These are phyloP conservation scores for Rhabdomys dilectus DNA, from an alignment of 2,113 vertebrate genomes.

Conservation along the genomic window DNA sequence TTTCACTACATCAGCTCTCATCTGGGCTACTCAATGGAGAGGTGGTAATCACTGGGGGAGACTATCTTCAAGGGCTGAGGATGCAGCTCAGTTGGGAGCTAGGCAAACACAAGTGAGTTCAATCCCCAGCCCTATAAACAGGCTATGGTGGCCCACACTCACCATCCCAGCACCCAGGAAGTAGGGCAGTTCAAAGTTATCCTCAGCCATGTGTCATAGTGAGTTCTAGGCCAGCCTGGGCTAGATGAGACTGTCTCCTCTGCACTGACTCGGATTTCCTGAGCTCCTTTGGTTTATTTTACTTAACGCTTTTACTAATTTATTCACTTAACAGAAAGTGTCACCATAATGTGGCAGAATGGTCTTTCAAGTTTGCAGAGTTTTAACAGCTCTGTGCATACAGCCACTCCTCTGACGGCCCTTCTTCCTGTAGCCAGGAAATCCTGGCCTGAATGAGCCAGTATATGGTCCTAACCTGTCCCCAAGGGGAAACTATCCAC, in stretches of 20 bases:
- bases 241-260: neutral
- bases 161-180: neutral
- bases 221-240: neutral
- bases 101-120: neutral
- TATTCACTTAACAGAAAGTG: neutral
- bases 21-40: neutral
- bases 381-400: neutral
- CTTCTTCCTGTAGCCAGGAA: neutral
- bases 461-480: neutral
- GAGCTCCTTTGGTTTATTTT: slow-evolving; percentile 44
- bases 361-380: neutral
- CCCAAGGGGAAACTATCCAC: neutral
- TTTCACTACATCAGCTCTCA: neutral
- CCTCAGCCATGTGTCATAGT: neutral
- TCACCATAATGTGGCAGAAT: neutral
- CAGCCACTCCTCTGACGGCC: neutral
- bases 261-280: neutral
- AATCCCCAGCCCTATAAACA: neutral
- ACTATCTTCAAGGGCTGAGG: neutral
- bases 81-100: neutral
- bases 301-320: slow-evolving; percentile 33
- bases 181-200: neutral
- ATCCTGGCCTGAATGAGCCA: neutral
- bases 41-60: neutral
- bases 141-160: neutral